These are phyloP conservation scores for Nicator chloris DNA, from an alignment of 2,113 vertebrate species.

Conservation along the genomic window DNA sequence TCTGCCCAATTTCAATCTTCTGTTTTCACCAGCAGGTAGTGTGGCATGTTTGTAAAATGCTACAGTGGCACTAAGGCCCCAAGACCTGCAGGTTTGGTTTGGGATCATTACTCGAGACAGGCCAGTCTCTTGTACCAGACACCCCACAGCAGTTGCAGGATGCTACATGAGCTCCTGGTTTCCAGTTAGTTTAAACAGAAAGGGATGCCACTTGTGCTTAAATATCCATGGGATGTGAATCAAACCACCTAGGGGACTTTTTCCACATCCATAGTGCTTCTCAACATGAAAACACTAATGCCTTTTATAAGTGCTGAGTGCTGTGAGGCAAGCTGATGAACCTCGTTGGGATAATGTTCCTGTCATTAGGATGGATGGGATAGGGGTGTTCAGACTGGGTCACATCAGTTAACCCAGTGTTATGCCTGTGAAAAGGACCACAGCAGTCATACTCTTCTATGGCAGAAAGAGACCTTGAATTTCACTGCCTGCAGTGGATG, in stretches of 20 bases:
- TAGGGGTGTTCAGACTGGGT: background rate
- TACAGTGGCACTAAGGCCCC: background rate
- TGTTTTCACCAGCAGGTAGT: background rate
- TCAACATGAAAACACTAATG: background rate
- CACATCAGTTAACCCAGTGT: background rate
- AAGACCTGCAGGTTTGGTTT: background rate
- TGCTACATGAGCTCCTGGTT: background rate
- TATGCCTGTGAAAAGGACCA: background rate
- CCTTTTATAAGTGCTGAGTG: background rate
- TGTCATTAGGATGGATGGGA: background rate
- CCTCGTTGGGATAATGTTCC: background rate
- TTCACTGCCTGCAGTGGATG: background rate
- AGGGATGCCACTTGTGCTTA: background rate
- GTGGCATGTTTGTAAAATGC: background rate
- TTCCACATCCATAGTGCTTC: accelerated
- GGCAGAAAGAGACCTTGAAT: background rate
- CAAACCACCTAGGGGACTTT: background rate
- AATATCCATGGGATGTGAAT: background rate
- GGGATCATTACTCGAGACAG: background rate
- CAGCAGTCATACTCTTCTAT: background rate
- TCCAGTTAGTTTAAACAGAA: background rate
- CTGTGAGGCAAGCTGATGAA: background rate
- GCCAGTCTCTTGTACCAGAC: background rate
- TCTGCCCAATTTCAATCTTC: background rate
- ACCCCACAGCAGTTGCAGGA: background rate